phyloP scores from a whole-genome alignment of 2,113 vertebrate species.

The Muntiacus muntjak region DNA sequence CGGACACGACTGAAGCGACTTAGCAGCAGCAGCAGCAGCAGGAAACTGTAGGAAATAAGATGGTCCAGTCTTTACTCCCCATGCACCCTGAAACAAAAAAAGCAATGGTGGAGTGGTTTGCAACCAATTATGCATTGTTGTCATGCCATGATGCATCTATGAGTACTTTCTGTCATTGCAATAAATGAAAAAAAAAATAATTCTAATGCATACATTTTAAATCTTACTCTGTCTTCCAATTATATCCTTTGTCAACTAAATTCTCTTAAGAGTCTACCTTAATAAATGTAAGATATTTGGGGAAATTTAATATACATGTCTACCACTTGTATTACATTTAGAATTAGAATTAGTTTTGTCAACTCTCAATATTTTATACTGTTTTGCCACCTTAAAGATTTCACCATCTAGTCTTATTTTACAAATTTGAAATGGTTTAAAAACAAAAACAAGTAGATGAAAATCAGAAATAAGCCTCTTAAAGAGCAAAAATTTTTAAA shows the following conservation, averaged over 20 bases:
- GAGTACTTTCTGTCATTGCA: not conserved
- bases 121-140: not conserved
- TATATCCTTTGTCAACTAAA: not conserved
- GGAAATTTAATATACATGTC: not conserved
- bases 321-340: not conserved
- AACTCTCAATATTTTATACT: not conserved
- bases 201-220: not conserved
- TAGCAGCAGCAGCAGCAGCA: not conserved
- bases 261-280: not conserved
- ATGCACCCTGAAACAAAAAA: not conserved
- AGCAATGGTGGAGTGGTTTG: not conserved
- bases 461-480: not conserved
- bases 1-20: not conserved
- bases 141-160: not conserved
- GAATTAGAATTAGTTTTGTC: not conserved
- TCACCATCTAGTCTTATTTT: not conserved
- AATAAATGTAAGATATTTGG: not conserved
- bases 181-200: not conserved
- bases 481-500: not conserved
- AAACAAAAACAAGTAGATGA: not conserved
- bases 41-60: not conserved
- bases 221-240: not conserved
- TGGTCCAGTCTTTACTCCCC: rapidly evolving
- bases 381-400: not conserved
- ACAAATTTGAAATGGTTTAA: not conserved